Percentiles rank a stretch among this genome's conserved stretches.
phyloP scores from a whole-genome alignment of 2,888 invertebrate genomes.

The Mantis religiosa region DNA sequence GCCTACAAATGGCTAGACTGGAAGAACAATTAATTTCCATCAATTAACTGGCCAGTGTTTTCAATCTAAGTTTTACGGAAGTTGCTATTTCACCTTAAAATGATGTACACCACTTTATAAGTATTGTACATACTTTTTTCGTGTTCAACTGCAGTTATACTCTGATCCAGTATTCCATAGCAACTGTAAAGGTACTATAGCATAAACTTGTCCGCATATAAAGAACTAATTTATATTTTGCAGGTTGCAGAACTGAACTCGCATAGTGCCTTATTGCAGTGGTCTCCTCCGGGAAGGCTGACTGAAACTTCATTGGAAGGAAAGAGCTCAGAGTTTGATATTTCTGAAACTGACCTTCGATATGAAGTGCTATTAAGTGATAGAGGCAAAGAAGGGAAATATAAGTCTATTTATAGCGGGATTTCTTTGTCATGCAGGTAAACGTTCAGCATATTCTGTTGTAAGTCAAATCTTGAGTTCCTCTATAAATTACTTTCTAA shows the following conservation, averaged over 20 bases:
- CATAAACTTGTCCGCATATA: background rate
- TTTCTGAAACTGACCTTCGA: conserved; percentile 62
- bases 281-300: conserved; percentile 62
- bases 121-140: no score
- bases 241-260: conserved; percentile 80
- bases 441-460: background rate
- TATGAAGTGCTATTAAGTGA: conserved; percentile 81
- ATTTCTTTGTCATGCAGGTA: conserved; percentile 64
- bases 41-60: no score
- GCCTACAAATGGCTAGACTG: no score
- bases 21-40: no score
- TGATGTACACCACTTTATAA: no score
- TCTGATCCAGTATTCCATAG: no score
- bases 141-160: no score
- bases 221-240: conserved; percentile 27
- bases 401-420: conserved; percentile 79
- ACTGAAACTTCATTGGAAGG: conserved; percentile 48
- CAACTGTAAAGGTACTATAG: no score
- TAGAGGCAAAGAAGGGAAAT: conserved; percentile 73
- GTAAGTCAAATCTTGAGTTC: background rate
- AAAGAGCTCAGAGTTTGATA: conserved; percentile 49
- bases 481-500: no score
- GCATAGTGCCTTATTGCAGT: conserved; percentile 78
- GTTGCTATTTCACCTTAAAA: no score
- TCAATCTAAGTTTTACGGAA: no score